These are phyloP conservation scores for Conomelus anceps DNA, from an alignment of 2,888 invertebrate genomes.

Conservation along the genomic window DNA sequence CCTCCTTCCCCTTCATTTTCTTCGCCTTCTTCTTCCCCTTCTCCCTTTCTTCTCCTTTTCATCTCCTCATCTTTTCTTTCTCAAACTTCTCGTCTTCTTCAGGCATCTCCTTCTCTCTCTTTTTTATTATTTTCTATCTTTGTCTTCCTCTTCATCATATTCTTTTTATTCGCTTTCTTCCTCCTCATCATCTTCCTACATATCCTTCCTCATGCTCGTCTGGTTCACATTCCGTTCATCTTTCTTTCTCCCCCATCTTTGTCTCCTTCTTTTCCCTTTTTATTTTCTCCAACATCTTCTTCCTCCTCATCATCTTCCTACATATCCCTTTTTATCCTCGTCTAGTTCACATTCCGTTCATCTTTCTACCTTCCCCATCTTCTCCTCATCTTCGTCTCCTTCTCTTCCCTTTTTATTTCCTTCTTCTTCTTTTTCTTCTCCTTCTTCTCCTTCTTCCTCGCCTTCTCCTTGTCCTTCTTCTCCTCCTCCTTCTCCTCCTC, in stretches of 20 bases:
- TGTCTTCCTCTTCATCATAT: background rate
- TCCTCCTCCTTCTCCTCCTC: background rate
- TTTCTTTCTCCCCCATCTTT: background rate
- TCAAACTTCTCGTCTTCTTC: background rate
- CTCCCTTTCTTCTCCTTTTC: background rate
- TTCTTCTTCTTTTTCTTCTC: background rate
- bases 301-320: background rate
- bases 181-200: background rate
- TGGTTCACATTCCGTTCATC: background rate
- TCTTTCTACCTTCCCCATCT: background rate
- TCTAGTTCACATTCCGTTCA: background rate
- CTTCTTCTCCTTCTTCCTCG: background rate
- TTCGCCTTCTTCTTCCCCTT: background rate
- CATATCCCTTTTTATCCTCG: background rate
- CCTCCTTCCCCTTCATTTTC: conserved; percentile 12
- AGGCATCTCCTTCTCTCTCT: background rate
- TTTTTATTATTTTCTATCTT: background rate
- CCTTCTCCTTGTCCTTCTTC: background rate
- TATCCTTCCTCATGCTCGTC: background rate
- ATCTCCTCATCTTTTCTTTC: background rate
- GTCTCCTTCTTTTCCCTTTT: too few species aligned
- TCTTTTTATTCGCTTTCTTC: background rate
- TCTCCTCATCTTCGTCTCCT: background rate
- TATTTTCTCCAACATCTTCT: too few species aligned
- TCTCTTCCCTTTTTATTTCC: background rate